Percentiles rank a stretch among this genome's conserved stretches.
These are phyloP conservation scores for Mechanitis messenoides DNA, from an alignment of 2,888 invertebrate genomes.

Conservation along the genomic window DNA sequence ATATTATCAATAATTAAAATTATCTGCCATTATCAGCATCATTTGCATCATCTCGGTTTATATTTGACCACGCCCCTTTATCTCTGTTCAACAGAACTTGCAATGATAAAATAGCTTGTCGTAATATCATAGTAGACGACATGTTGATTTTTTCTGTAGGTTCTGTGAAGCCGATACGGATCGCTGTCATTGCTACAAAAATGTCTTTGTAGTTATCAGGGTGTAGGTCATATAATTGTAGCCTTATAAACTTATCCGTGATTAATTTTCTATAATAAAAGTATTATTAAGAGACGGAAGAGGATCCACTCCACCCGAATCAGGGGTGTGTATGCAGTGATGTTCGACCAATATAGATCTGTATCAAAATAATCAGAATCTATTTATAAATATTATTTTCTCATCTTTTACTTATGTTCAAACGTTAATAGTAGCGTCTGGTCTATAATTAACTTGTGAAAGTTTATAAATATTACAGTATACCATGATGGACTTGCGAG, in stretches of 20 bases:
- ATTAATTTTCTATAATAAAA: conserved; percentile 63
- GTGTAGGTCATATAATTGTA: conserved; percentile 75
- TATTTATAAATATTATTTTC: conserved; percentile 78
- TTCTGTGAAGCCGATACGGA: conserved; percentile 76
- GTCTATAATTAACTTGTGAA: conserved; percentile 74
- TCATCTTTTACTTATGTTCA: conserved; percentile 76
- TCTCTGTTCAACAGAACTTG: conserved; percentile 53
- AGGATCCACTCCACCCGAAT: conserved; percentile 70
- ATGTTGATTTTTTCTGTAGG: conserved; percentile 76
- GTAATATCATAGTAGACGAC: conserved; percentile 68
- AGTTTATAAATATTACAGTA: conserved; percentile 76
- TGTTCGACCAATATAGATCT: conserved; percentile 70
- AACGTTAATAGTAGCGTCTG: conserved; percentile 76
- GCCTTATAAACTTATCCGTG: conserved; percentile 66
- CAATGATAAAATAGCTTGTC: conserved; percentile 65
- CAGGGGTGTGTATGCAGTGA: conserved; percentile 75
- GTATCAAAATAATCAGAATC: conserved; percentile 77
- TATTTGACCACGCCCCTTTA: conserved; percentile 52
- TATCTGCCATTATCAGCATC: conserved; percentile 34
- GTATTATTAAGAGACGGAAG: conserved; percentile 62
- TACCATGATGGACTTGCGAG: conserved; percentile 64
- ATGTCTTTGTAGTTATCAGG: conserved; percentile 76
- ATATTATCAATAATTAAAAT: conserved; percentile 10
- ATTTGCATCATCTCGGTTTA: conserved; percentile 49
- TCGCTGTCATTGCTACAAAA: conserved; percentile 75